These are phyloP conservation scores for Symphodus melops DNA, from an alignment of 2,113 vertebrate species.

Conservation along the genomic window DNA sequence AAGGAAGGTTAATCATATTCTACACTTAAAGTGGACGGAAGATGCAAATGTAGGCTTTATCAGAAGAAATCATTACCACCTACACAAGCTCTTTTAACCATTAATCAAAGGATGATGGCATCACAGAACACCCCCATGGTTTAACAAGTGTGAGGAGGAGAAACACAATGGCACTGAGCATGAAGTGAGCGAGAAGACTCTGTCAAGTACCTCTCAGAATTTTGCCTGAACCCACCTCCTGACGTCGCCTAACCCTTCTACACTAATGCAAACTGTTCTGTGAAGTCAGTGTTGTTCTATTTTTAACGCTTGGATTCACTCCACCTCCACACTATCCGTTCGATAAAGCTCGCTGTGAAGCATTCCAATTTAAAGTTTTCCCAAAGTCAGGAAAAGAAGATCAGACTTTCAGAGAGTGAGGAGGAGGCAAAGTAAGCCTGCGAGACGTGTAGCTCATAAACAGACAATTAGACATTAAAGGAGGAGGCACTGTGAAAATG, in stretches of 20 bases:
- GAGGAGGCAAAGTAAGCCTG: neutral
- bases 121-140: slow-evolving; percentile 4
- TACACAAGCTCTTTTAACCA: neutral
- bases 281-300: slow-evolving; percentile 10
- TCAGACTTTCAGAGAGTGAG: neutral
- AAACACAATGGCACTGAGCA: slow-evolving; percentile 15
- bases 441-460: neutral
- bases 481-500: slow-evolving; percentile 3
- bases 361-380: neutral
- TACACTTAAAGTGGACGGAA: too few species aligned
- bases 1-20: too few species aligned
- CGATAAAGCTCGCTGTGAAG: neutral
- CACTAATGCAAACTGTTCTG: slow-evolving; percentile 23
- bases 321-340: slow-evolving; percentile 17
- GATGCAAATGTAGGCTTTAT: too few species aligned
- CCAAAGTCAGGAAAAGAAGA: neutral
- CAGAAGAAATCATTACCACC: slow-evolving; percentile 1
- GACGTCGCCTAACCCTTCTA: slow-evolving; percentile 23
- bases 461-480: slow-evolving; percentile 25
- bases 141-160: slow-evolving; percentile 8
- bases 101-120: slow-evolving; percentile 7
- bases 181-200: neutral
- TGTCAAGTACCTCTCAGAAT: slow-evolving; percentile 41
- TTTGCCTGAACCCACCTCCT: slow-evolving; percentile 36
- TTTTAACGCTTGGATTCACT: slow-evolving; percentile 27